Evolutionary conservation across 2,113 vertebrate species (phyloP), one percentile per base, ranked within the genome.

Genomic region (Gadus macrocephalus): DNA sequence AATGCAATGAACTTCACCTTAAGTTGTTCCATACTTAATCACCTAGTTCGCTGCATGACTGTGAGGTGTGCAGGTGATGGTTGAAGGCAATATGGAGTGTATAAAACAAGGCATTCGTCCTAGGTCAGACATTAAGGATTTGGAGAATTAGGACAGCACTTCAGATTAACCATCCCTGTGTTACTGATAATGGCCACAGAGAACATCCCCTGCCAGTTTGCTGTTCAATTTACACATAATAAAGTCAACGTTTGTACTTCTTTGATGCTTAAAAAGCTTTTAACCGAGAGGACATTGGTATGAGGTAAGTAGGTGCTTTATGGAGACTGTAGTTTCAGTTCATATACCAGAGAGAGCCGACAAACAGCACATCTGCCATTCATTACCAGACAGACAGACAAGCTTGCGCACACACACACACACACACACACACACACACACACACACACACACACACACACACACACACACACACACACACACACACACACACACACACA

Each of bases 351-450:
- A 79, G 74, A 4, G 2, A 69, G 73, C 64, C 83, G 71, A 70
- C 67, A 77, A 72, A 81, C 69, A 79, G 65, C 65, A 84, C 86
- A 89, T 90, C 87, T 90, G 88, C 70, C 65, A 25, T 5, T 42
- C 76, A 87, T 90, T 89, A 89, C 67, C 3, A 15, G 15, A 62
- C 75, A 87, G 85, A 86, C 88, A 86, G 17, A 62, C 58, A 60
- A 15, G n/a, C 20, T 9, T 20, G 25, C 60, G 14, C 60, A 62
- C 60, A 62, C 60, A 62, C 60, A 62, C 60, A 62, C 20, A 25
- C 60, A 62, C 20, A 25, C 20, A 62, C 60, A 22, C 60, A 62
- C 60, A 62, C 19, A 62, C 60, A 22, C 60, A 22, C 60, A 20
- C 59, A 22, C 19, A 20, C 59, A 20, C 19, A 61, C 59, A 61